Conservation (phyloP, 2,113 vertebrate genomes). For the Hystrix brachyura region DNA sequence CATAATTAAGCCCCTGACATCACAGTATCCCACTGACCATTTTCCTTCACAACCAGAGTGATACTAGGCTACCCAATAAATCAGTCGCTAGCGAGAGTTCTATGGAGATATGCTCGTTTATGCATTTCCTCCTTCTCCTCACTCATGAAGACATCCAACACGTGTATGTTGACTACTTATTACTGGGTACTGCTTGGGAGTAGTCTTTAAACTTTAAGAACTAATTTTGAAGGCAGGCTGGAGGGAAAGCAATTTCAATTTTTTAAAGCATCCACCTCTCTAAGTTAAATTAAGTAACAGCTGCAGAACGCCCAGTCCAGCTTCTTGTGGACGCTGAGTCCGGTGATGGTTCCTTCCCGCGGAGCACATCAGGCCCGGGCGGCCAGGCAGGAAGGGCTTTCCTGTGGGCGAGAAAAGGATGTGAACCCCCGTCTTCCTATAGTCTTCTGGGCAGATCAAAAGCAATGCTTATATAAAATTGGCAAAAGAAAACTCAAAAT, state of each 20-base stretch:
- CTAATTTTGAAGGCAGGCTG: neutral
- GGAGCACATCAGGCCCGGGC: neutral
- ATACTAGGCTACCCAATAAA: neutral
- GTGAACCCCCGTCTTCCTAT: constrained; percentile 31
- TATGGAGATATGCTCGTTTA: neutral
- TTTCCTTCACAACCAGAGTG: neutral
- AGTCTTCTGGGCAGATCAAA: constrained; percentile 73
- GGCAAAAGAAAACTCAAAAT: constrained; percentile 70
- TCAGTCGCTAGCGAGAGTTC: neutral
- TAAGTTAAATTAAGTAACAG: neutral
- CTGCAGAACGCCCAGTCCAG: neutral
- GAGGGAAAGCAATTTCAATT: neutral
- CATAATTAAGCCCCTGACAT: neutral
- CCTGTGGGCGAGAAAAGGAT: neutral
- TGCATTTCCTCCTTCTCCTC: neutral
- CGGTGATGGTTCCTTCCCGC: neutral
- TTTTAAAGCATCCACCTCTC: neutral
- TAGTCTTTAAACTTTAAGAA: neutral
- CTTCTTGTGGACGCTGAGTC: neutral
- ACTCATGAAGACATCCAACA: neutral
- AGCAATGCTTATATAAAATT: constrained; percentile 50
- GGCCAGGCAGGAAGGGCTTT: constrained; percentile 3
- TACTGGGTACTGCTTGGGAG: neutral
- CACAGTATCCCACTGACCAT: neutral
- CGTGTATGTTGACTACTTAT: no score